Percentiles rank a stretch among this genome's conserved stretches.
phyloP scores from a whole-genome alignment of 1,140 invertebrate species.

The Hesperophylax magnus region DNA sequence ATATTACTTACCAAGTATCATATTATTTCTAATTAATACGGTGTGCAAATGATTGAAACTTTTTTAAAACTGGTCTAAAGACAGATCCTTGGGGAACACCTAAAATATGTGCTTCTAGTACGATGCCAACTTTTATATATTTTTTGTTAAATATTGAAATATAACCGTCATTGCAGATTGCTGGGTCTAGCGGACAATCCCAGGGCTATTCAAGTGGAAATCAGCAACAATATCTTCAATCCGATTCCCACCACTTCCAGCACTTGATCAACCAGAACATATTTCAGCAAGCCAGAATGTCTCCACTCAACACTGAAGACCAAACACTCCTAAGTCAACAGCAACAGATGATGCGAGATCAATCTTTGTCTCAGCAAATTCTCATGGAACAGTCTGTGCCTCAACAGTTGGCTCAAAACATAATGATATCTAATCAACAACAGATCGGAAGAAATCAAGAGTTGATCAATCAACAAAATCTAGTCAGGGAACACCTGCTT shows the following conservation, averaged over 20 bases:
- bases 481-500: conserved; percentile 54
- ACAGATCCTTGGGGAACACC: no score
- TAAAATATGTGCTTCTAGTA: no score
- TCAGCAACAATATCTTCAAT: conserved; percentile 61
- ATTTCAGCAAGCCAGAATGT: conserved; percentile 67
- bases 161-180: conserved; percentile 35
- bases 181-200: conserved; percentile 40
- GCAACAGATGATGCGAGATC: conserved; percentile 68
- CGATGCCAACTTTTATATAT: no score
- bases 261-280: conserved; percentile 69
- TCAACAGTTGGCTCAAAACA: conserved; percentile 69
- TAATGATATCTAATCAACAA: conserved; percentile 63
- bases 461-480: conserved; percentile 62
- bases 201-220: conserved; percentile 43
- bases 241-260: conserved; percentile 64
- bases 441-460: conserved; percentile 62
- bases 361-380: conserved; percentile 73
- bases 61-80: no score
- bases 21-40: no score
- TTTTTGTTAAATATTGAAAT: no score
- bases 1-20: no score
- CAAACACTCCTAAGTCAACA: conserved; percentile 66
- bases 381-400: conserved; percentile 70
- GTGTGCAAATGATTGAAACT: no score
- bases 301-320: conserved; percentile 61